Evolutionary conservation across 2,797 vertebrate species (phyloP).

Genomic region (Sebastes aleutianus): DNA sequence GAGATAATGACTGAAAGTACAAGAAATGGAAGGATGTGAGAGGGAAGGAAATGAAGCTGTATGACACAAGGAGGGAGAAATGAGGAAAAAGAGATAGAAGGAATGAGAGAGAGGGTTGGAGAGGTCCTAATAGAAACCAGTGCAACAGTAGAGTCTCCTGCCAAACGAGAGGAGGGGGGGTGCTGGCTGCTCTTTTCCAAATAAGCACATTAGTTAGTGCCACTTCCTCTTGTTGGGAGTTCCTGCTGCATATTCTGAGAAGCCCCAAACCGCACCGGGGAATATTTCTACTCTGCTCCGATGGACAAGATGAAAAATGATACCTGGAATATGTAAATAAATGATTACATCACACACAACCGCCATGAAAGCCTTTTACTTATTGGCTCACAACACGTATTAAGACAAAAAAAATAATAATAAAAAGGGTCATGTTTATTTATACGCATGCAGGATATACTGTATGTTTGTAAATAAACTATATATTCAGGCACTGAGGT

Average conservation of each 20-base stretch:
- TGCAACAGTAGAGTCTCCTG: conserved; percentile 51
- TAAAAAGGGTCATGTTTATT: conserved; percentile 38
- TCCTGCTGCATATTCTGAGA: conserved; percentile 51
- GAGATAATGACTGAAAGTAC: conserved; percentile 33
- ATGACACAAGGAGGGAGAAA: background rate
- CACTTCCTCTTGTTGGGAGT: conserved; percentile 65
- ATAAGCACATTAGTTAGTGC: conserved; percentile 67
- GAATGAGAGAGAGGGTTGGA: conserved; percentile 3
- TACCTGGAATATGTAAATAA: conserved; percentile 71
- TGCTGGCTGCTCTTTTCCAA: conserved; percentile 54
- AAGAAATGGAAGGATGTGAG: conserved; percentile 42
- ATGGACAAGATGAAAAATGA: conserved; percentile 72
- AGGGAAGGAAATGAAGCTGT: conserved; percentile 27
- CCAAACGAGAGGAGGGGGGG: conserved; percentile 52
- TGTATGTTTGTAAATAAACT: conserved; percentile 49
- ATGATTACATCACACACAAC: conserved; percentile 58
- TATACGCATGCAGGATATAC: conserved; percentile 4
- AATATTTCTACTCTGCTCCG: conserved; percentile 58
- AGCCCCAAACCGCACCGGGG: conserved; percentile 46
- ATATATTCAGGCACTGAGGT: conserved; percentile 3
- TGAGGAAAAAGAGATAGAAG: background rate
- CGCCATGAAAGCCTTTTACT: conserved; percentile 13
- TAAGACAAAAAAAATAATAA: conserved; percentile 24
- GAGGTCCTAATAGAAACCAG: conserved; percentile 68
- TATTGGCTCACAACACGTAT: conserved; percentile 7